Evolutionary conservation across 23 tunicate species (phyloP).

Genomic region (Ascidia mentula): DNA sequence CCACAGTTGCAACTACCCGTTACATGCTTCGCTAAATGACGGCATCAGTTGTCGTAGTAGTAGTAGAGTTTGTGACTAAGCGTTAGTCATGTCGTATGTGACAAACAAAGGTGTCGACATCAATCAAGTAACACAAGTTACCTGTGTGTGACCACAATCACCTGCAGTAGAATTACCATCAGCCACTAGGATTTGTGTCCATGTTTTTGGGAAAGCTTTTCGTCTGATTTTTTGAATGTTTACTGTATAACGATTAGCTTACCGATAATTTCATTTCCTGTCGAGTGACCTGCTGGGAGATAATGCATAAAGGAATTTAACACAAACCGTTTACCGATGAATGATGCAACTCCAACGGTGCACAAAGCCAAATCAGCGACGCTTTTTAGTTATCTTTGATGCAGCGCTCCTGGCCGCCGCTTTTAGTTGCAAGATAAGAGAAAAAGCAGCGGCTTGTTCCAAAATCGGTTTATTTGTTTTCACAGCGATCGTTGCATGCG

Average conservation of each 20-base stretch:
- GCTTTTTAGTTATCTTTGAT: not conserved
- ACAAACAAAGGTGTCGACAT: conserved; percentile 2
- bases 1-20: not conserved
- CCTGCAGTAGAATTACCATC: not conserved
- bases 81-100: not conserved
- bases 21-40: not conserved
- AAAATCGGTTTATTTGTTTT: not conserved
- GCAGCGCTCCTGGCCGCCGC: not conserved
- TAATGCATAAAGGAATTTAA: not conserved
- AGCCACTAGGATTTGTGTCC: too few species aligned
- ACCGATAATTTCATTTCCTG: not conserved
- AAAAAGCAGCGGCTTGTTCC: not conserved
- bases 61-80: not conserved
- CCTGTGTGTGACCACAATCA: not conserved
- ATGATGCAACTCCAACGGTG: not conserved
- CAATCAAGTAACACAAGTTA: not conserved
- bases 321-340: not conserved
- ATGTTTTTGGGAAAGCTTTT: too few species aligned
- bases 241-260: not conserved
- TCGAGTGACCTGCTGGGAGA: not conserved
- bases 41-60: not conserved
- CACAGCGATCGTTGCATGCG: not conserved
- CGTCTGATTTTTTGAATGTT: too few species aligned
- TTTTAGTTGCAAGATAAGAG: not conserved
- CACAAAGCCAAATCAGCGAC: not conserved